A percentile compares a stretch with the other conserved stretches of the same genome.
Evolutionary conservation across 2,113 vertebrate genomes (phyloP).

Genomic region (Mystacornis crossleyi): DNA sequence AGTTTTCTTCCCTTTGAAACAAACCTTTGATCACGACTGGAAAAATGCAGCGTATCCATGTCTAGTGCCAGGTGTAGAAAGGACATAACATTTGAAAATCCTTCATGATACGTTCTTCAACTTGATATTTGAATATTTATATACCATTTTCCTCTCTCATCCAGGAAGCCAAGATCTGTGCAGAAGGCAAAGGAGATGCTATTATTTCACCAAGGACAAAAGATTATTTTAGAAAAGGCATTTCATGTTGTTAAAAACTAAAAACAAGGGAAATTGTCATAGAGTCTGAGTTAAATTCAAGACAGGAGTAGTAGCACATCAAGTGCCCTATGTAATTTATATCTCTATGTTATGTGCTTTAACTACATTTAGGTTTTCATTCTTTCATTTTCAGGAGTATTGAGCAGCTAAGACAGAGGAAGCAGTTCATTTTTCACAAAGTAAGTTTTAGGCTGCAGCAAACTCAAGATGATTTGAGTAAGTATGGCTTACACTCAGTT

Average conservation of each 20-base stretch:
- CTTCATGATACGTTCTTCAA: neutral
- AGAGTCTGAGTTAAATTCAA: neutral
- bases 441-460: neutral
- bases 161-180: neutral
- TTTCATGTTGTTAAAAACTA: neutral
- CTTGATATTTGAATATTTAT: neutral
- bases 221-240: neutral
- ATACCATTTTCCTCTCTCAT: neutral
- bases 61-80: neutral
- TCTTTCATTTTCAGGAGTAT: neutral
- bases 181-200: neutral
- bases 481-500: neutral
- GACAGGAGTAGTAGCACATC: neutral
- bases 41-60: neutral
- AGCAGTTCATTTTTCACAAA: neutral
- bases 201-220: neutral
- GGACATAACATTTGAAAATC: neutral
- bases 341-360: neutral
- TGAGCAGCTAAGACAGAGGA: neutral
- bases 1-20: neutral
- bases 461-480: neutral
- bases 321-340: neutral
- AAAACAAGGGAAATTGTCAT: neutral
- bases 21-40: neutral
- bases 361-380: neutral